Base-by-base conservation (phyloP, 2,888 invertebrate species). In the Malachius bipustulatus region DNA sequence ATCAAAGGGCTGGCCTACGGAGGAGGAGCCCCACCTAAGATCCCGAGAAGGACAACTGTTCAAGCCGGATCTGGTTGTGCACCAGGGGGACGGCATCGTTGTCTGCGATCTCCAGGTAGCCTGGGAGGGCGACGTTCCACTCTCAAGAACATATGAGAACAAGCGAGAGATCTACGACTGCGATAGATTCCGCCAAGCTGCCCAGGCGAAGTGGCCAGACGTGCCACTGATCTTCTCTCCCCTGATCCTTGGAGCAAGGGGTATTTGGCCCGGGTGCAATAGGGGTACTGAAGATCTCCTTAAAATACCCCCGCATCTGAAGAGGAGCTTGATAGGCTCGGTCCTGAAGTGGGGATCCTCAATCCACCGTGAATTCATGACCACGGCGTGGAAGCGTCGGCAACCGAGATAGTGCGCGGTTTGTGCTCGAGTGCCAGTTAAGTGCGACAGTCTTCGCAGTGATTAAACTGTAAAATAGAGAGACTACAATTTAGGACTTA, bases 251-350 rank as follows among this genome's bases (percentile, higher is more conserved):
- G 24, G 24, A 8, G 24, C 24, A 8, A 24, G 24, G 24, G 24
- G 24, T 24, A 24, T 24, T n/a, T 24, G 24, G 24, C 24, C 24
- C 8, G 8, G 24, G 8, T 24, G 24, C 24, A 24, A 24, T 24
- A 24, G 8, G 8, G 8, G 8, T 8, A 9, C 24, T 8, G 24
- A 8, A 8, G 24, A 24, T 8, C 9, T 9, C 24, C 24, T 24
- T 24, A 9, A 8, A 8, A 24, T 24, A 8, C 9, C 24, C 9
- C 9, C 24, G 8, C 8, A 24, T 9, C 24, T 24, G 24, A 8
- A 9, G 24, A 24, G 9, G 24, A 9, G 24, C 24, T 8, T 24
- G 8, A 9, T 24, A 24, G 24, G 8, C 24, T 24, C 24, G 8
- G 24, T 24, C 24, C 24, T 24, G 8, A 24, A 24, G 9, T 24